Evolutionary conservation across 2,888 invertebrate species (phyloP).

Genomic region (Hylaea fasciaria): DNA sequence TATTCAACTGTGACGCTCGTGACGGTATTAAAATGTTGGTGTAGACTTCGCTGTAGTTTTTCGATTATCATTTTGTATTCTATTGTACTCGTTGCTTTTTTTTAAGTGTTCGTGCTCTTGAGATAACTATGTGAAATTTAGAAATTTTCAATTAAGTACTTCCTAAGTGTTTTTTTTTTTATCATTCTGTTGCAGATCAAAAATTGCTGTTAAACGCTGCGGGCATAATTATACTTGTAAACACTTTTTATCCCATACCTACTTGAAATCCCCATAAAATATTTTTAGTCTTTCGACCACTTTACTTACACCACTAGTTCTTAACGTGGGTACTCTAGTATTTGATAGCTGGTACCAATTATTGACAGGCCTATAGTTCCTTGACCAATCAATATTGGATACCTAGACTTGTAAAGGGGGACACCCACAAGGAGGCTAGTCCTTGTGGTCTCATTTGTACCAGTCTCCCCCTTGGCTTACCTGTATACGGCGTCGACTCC

Average conservation of each 20-base stretch:
- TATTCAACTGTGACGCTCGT: constrained; percentile 65
- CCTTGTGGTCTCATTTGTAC: constrained; percentile 78
- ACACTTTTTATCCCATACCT: too few relatives aligned
- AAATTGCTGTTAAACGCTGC: too few relatives aligned
- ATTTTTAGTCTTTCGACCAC: too few relatives aligned
- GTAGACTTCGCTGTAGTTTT: constrained; percentile 33
- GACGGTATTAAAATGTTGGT: constrained; percentile 58
- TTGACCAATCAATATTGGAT: not conserved
- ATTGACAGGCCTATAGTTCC: not conserved
- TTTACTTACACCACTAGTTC: too few relatives aligned
- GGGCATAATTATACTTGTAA: too few relatives aligned
- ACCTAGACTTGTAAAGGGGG: not conserved
- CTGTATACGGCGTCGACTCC: constrained; percentile 65
- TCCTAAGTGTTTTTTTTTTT: too few relatives aligned
- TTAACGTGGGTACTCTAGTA: too few relatives aligned
- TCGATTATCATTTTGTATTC: constrained; percentile 2
- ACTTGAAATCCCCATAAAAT: too few relatives aligned
- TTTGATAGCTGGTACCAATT: not conserved
- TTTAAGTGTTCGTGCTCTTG: not conserved
- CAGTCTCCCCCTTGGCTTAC: constrained; percentile 66
- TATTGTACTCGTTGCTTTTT: too few relatives aligned
- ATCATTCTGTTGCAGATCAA: too few relatives aligned
- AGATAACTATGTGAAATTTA: too few relatives aligned
- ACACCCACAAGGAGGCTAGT: constrained; percentile 5
- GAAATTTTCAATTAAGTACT: too few relatives aligned